Conservation (phyloP, 2,113 vertebrate species). For the Silurus meridionalis region DNA sequence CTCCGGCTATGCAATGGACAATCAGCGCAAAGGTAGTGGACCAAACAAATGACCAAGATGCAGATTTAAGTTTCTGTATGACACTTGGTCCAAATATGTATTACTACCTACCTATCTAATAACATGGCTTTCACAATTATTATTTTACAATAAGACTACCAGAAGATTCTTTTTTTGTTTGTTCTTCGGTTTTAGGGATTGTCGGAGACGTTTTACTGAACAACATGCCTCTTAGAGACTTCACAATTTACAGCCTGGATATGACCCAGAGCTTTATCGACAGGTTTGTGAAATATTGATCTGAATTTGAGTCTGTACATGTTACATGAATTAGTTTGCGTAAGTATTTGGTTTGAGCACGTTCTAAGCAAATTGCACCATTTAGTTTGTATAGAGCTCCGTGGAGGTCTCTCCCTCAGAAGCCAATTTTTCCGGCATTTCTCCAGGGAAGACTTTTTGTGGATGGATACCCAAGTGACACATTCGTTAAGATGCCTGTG, state of each 20-base stretch:
- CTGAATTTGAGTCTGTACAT: too few species aligned
- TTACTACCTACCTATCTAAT: not conserved
- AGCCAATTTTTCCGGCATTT: constrained; percentile 80
- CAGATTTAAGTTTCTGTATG: not conserved
- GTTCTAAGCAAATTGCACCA: constrained; percentile 13
- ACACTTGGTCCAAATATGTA: not conserved
- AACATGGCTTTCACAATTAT: not conserved
- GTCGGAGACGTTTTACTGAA: constrained; percentile 77
- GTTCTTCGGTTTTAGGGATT: constrained; percentile 68
- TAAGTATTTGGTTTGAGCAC: not conserved
- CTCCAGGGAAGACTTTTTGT: constrained; percentile 80
- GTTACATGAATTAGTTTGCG: not conserved
- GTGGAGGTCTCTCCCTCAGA: constrained; percentile 76
- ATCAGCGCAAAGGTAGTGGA: constrained; percentile 87
- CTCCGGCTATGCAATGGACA: constrained; percentile 77
- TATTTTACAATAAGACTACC: too few species aligned
- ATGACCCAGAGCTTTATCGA: constrained; percentile 75
- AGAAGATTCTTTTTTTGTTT: constrained; percentile 9
- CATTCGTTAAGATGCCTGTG: constrained; percentile 87
- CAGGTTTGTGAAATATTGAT: constrained; percentile 62
- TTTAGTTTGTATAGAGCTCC: constrained; percentile 72
- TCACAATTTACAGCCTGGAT: constrained; percentile 75
- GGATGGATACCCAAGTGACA: constrained; percentile 81
- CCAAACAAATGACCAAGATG: not conserved
- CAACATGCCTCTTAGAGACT: constrained; percentile 67